Base-by-base conservation (phyloP, 2,113 vertebrate genomes). In the Electrona antarctica region DNA sequence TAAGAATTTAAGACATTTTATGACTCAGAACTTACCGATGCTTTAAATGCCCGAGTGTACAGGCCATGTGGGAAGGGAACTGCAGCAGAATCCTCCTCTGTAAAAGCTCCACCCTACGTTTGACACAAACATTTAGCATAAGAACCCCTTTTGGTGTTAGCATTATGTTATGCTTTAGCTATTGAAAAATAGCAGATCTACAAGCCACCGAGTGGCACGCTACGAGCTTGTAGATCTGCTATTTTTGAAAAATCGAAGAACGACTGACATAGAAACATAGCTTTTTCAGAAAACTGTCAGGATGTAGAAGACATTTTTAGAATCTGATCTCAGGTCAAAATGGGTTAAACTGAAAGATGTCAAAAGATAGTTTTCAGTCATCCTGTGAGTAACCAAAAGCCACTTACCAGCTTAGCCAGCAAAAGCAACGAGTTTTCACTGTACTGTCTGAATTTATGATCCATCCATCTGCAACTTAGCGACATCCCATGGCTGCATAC, bases 401-500 rank as follows among this genome's bases (percentile, higher is more conserved):
- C 3, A 64, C 85, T 90, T 33, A 92, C 89, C 90, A 92, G 82
- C 0, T 3, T 64, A 0, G 69, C 54, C 5, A 92, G 66, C 0
- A 88, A 79, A 9, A 46, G 4, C 60, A 90, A 1, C 51, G 52
- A 75, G 1, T 8, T 55, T 9, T 50, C 4, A n/a, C 80, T 89
- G 73, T 79, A 69, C 47, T 80, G 59, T 47, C 0, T 58, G 74
- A 90, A 92, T 47, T 84, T 85, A 0, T 81, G 67, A n/a, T 76
- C 33, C 68, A 90, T 67, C 91, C 91, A 92, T 5, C 46, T 77
- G 78, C 91, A 92, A 76, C 81, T 73, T 8, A 85, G 67, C 0
- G 73, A 71, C 13, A 74, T 78, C 57, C 47, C 70, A 62, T 69
- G 9, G n/a, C 67, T 58, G 74, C 0, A 60, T 70, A 89, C 56